phyloP scores from a whole-genome alignment of 2,797 vertebrate genomes.

The Centroberyx gerrardi region DNA sequence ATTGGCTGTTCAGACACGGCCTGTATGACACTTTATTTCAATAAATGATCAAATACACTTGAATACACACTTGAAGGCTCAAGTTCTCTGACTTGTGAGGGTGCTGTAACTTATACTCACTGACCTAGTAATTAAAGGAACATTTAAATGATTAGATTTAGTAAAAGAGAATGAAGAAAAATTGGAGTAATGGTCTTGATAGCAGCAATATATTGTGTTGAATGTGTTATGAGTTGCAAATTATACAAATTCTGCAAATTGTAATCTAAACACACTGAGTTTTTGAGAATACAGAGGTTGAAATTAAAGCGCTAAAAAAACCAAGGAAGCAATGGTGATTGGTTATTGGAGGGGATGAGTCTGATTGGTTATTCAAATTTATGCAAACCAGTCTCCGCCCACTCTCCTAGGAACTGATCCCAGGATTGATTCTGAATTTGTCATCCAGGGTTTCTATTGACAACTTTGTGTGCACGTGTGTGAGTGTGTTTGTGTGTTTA shows the following conservation, averaged over 20 bases:
- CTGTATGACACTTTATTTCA: slow-evolving; percentile 10
- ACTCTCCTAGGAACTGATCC: slow-evolving; percentile 62
- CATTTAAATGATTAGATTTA: no score
- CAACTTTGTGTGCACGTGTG: slow-evolving; percentile 32
- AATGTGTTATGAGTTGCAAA: no score
- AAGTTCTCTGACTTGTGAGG: no score
- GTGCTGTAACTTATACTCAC: no score
- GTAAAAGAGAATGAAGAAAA: background rate
- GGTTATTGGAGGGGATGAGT: slow-evolving; percentile 45
- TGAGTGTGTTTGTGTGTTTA: slow-evolving; percentile 41
- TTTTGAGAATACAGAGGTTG: background rate
- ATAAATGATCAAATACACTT: background rate
- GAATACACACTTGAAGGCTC: background rate
- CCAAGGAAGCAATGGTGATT: slow-evolving; percentile 12
- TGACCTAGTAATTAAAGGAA: no score
- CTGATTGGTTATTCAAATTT: slow-evolving; percentile 62
- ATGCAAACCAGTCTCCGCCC: slow-evolving; percentile 52
- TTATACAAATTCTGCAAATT: no score
- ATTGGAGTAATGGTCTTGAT: no score
- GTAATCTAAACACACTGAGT: no score
- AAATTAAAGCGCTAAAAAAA: background rate
- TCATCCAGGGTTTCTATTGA: slow-evolving; percentile 75
- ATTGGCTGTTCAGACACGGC: slow-evolving; percentile 26
- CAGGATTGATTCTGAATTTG: slow-evolving; percentile 76
- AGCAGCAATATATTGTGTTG: no score